Percentiles rank a stretch among this genome's conserved stretches.
Conservation (phyloP, 2,797 vertebrate genomes). For the Malacoraja senta region DNA sequence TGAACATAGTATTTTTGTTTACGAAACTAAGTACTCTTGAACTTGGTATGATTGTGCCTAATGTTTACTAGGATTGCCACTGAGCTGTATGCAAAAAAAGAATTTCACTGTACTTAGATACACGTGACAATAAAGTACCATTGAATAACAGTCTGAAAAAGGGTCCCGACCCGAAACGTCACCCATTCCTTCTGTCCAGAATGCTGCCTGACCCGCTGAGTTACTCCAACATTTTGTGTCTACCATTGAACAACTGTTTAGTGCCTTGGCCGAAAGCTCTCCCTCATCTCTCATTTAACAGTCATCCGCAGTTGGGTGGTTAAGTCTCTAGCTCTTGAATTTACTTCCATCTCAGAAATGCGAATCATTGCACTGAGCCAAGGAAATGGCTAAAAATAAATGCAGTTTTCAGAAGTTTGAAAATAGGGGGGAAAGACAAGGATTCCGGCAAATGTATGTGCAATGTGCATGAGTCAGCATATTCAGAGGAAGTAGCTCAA, state of each 20-base stretch:
- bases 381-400: neutral
- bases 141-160: too few relatives aligned
- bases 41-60: too few relatives aligned
- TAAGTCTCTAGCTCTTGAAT: neutral
- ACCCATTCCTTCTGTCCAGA: too few relatives aligned
- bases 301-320: neutral
- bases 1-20: too few relatives aligned
- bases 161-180: too few relatives aligned
- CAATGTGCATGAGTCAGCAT: neutral
- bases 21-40: too few relatives aligned
- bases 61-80: too few relatives aligned
- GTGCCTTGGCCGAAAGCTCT: neutral
- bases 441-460: neutral
- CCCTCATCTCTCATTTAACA: neutral
- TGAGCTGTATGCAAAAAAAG: too few relatives aligned
- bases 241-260: neutral
- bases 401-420: neutral
- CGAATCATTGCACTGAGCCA: neutral
- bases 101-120: too few relatives aligned
- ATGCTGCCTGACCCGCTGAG: too few relatives aligned
- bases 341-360: neutral
- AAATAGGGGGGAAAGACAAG: neutral
- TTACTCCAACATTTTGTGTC: too few relatives aligned
- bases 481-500: neutral
- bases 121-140: too few relatives aligned